Conservation (phyloP, 35 echinoderm and acorn worm species). For the Patiria miniata region DNA sequence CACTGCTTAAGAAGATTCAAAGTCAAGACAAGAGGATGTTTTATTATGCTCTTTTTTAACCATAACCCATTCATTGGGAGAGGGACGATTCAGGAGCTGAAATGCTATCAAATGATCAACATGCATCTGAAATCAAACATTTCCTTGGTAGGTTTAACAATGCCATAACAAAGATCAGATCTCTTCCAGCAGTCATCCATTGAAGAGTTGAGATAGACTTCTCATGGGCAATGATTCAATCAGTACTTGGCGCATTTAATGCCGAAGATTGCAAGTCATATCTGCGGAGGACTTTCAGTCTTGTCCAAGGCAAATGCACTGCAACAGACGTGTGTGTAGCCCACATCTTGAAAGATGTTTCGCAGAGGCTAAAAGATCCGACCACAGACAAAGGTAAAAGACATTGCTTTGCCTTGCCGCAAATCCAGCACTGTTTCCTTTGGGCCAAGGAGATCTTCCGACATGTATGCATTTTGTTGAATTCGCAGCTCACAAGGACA, state of each 20-base stretch:
- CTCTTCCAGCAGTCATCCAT: background rate
- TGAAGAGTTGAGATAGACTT: constrained; percentile 22
- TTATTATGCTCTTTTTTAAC: background rate
- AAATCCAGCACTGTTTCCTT: background rate
- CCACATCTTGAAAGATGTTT: constrained; percentile 17
- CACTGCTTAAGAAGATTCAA: background rate
- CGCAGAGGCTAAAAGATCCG: background rate
- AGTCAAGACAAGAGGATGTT: background rate
- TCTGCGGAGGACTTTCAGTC: background rate
- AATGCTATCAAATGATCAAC: constrained; percentile 35
- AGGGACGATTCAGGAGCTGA: background rate
- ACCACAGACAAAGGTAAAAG: background rate
- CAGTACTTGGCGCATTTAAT: constrained; percentile 27
- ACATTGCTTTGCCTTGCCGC: constrained; percentile 2
- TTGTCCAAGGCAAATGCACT: background rate
- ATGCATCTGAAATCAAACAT: constrained; percentile 44
- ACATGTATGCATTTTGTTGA: background rate
- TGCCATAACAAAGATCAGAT: background rate
- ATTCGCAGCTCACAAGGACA: background rate
- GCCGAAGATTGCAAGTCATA: background rate
- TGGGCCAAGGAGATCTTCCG: background rate
- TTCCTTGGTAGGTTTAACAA: background rate
- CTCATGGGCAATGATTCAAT: constrained; percentile 38
- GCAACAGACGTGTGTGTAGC: background rate
- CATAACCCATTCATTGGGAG: background rate